Conservation (phyloP, 2,113 vertebrate genomes). For the Antennarius striatus region DNA sequence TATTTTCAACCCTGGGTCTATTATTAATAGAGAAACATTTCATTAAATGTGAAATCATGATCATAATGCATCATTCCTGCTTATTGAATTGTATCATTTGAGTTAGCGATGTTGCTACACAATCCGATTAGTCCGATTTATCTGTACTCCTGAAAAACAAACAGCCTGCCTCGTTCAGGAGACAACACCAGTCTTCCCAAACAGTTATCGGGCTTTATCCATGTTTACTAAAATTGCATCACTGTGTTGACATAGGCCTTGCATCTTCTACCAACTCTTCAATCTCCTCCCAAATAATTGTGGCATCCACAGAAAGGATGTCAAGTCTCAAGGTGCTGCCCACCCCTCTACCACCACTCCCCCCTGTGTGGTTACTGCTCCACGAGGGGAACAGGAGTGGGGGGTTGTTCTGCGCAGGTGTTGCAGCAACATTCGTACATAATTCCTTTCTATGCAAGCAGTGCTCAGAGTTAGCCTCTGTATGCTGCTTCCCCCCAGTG, state of each 20-base stretch:
- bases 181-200: slow-evolving; percentile 58
- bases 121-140: slow-evolving; percentile 19
- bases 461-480: slow-evolving; percentile 69
- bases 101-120: background rate
- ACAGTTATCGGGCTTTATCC: slow-evolving; percentile 66
- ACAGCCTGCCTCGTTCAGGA: slow-evolving; percentile 45
- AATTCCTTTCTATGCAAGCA: slow-evolving; percentile 70
- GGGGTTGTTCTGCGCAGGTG: slow-evolving; percentile 74
- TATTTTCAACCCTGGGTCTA: background rate
- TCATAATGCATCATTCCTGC: slow-evolving; percentile 2
- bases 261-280: slow-evolving; percentile 68
- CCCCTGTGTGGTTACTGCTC: slow-evolving; percentile 59
- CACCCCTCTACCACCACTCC: slow-evolving; percentile 65
- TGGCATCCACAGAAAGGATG: slow-evolving; percentile 78
- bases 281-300: slow-evolving; percentile 77
- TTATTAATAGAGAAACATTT: slow-evolving; percentile 5
- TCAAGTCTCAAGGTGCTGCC: slow-evolving; percentile 81
- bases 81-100: background rate
- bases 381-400: slow-evolving; percentile 36
- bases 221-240: slow-evolving; percentile 80
- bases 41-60: background rate
- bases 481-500: slow-evolving; percentile 69
- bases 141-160: slow-evolving; percentile 6
- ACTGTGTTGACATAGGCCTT: slow-evolving; percentile 76
- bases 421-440: slow-evolving; percentile 77